Evolutionary conservation across 2,888 invertebrate species (phyloP), one percentile per base, ranked within the genome.

Genomic region (Tipula vernalis): DNA sequence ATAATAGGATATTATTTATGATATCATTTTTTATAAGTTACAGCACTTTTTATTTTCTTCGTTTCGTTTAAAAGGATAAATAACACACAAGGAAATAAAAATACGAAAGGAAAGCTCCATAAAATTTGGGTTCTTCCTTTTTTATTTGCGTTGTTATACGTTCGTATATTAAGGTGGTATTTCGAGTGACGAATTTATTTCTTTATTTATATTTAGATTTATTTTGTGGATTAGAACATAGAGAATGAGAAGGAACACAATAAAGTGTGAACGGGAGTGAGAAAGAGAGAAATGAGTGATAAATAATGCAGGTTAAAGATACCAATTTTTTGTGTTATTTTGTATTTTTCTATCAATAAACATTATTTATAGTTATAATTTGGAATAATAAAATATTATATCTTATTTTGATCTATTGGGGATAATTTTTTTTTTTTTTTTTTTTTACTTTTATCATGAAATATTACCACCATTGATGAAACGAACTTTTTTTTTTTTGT

Each of bases 301-400:
- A 71, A 71, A 28, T 28, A 28, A 71, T 71, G 71, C 71, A 71
- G 71, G 71, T 71, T 71, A 71, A 71, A 71, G 28, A 71, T 71
- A 18, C 71, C 71, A 71, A 71, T 71, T 71, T 71, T 28, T 71
- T 71, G 6, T 51, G 51, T 5, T 51, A 51, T 51, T 51, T 51
- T 51, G 51, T 51, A 71, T 71, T 71, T 71, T 71, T 71, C 71
- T 71, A 71, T 71, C 71, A 71, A 71, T 71, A 71, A 28, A 71
- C 71, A 71, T 71, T 71, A 71, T 71, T 71, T 71, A 71, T 71
- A 71, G 71, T 71, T 71, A 71, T 71, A 71, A 71, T 71, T 71
- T 71, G 71, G 71, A 71, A 71, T 71, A 71, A 71, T 71, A 71
- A 71, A 71, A 71, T 71, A 71, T 71, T 71, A 71, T 71, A 71